Evolutionary conservation across 2,113 vertebrate genomes (phyloP).

Genomic region (Rhabdornis inornatus): DNA sequence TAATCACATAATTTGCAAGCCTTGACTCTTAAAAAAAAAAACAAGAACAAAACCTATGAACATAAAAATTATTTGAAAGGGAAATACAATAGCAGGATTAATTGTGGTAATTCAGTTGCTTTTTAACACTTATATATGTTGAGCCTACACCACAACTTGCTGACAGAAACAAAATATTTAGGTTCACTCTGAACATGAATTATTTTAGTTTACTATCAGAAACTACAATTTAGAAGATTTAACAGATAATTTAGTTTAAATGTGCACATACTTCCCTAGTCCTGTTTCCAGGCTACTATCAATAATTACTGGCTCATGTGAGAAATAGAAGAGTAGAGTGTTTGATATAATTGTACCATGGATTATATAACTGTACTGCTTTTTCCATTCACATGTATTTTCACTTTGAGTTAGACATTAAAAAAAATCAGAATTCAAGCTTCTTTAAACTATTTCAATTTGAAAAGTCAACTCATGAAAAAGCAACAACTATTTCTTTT

Average conservation of each 20-base stretch:
- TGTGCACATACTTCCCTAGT: not conserved
- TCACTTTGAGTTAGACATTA: not conserved
- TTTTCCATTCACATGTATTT: not conserved
- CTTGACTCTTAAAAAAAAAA: slow-evolving; percentile 64
- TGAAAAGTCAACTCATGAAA: not conserved
- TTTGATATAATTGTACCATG: not conserved
- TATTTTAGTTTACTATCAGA: not conserved
- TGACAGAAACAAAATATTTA: not conserved
- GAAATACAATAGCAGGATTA: not conserved
- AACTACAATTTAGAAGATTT: not conserved
- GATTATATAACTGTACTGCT: not conserved
- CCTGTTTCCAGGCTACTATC: not conserved
- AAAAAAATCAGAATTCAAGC: not conserved
- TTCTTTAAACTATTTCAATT: not conserved
- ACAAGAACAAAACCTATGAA: slow-evolving; percentile 11
- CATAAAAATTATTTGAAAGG: not conserved
- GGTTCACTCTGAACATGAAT: not conserved
- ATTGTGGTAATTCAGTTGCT: not conserved
- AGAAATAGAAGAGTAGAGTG: not conserved
- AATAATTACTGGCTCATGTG: not conserved
- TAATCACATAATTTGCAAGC: slow-evolving; percentile 72
- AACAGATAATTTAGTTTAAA: not conserved
- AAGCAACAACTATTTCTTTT: not conserved
- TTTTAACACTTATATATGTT: not conserved
- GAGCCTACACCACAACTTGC: not conserved